Conservation (phyloP, 2,113 vertebrate species). For the Prolemur simus region DNA sequence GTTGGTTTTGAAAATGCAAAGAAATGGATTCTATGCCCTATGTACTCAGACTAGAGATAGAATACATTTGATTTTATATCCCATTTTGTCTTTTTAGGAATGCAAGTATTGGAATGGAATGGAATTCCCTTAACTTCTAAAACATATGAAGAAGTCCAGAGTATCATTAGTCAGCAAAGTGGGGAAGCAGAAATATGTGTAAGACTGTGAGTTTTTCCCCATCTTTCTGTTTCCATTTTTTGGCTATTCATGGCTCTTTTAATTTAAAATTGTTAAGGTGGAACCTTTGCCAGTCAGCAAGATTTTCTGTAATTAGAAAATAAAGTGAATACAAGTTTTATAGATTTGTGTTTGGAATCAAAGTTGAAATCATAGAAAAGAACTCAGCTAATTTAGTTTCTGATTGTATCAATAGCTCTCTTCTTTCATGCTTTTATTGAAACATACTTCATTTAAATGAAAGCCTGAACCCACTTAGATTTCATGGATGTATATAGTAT, state of each 20-base stretch:
- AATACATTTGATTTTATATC: conserved; percentile 22
- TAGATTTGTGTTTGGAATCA: conserved; percentile 70
- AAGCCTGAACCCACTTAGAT: conserved; percentile 66
- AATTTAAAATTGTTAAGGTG: conserved; percentile 86
- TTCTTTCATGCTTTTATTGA: conserved; percentile 62
- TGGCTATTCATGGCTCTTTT: conserved; percentile 85
- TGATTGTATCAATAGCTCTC: conserved; percentile 39
- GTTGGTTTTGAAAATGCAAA: conserved; percentile 36
- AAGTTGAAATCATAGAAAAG: conserved; percentile 54
- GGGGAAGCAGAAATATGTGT: conserved; percentile 99
- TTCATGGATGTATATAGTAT: conserved; percentile 36
- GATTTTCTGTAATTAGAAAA: conserved; percentile 59
- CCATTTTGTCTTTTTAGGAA: conserved; percentile 87
- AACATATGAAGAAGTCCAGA: conserved; percentile 98
- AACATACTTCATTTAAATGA: conserved; percentile 62
- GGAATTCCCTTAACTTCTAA: conserved; percentile 93
- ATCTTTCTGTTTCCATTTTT: conserved; percentile 89
- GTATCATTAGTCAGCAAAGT: conserved; percentile 93
- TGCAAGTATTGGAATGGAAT: conserved; percentile 99
- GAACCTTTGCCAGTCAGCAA: conserved; percentile 82
- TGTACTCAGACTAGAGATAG: neutral
- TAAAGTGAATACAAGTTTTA: conserved; percentile 68
- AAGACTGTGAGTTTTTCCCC: conserved; percentile 97
- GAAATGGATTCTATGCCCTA: neutral
- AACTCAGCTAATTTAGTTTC: conserved; percentile 62